Base-by-base conservation (phyloP, 2,113 vertebrate species). In the Rhipidura dahli region DNA sequence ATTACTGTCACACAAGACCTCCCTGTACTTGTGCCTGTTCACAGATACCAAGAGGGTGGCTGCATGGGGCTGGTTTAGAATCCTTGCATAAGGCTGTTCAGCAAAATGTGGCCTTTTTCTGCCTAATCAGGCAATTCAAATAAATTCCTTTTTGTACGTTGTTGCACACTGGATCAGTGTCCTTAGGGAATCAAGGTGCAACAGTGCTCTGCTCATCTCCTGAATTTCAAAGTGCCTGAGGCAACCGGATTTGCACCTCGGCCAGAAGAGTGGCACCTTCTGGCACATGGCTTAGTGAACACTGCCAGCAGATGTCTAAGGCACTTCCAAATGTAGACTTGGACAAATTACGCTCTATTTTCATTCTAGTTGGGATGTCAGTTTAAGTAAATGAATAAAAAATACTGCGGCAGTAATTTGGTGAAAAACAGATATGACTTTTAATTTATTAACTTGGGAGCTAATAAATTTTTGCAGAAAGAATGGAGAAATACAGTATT, bases 51-150 rank as follows among this genome's bases (percentile, higher is more conserved):
- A 33, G n/a, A 87, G 40, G 16, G 15, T 37, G 47, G n/a, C 31
- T 70, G 31, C 0, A 0, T 9, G 33, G 1, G 1, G 9, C 16
- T 18, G 31, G 15, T 57, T 64, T 73, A 69, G 44, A 89, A 64
- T 39, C 22, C 16, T 22, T 59, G 5, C 22, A 7, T 37, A 37
- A 81, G 17, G 10, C n/a, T 73, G 22, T 35, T 78, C 56, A 45
- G 54, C 15, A 39, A 77, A 81, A 66, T 3, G 31, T 63, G 45
- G 9, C 6, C 15, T 66, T 78, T 81, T 82, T 45, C 88, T 91
- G 60, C 73, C 31, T 66, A n/a, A 91, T 37, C 21, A 39, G n/a
- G 16, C 54, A 70, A 66, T 84, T 40, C 15, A 66, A 37, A 49
- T 44, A 12, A 69, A 73, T 61, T 72, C 9, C 2, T 39, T 53